Percentiles rank a stretch among this genome's conserved stretches.
Conservation (phyloP, 2,888 invertebrate genomes). For the Lathronympha strigana region DNA sequence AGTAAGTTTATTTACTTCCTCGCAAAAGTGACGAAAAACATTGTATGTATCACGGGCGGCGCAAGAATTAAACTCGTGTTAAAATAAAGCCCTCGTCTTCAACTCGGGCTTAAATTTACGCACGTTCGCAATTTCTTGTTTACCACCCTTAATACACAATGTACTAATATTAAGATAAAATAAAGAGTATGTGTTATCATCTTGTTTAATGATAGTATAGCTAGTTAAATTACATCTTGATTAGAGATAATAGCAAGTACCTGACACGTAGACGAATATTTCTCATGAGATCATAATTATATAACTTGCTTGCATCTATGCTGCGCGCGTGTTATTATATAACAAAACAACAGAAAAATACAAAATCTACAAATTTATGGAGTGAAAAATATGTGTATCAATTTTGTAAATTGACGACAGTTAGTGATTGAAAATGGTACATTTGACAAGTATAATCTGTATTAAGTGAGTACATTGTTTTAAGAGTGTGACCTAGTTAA, state of each 20-base stretch:
- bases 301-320: slow-evolving; percentile 37
- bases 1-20: no score
- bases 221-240: slow-evolving; percentile 54
- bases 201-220: slow-evolving; percentile 30
- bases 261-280: slow-evolving; percentile 42
- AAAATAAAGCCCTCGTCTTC: no score
- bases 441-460: slow-evolving; percentile 56
- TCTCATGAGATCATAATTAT: slow-evolving; percentile 43
- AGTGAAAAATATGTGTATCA: background rate
- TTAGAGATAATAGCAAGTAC: slow-evolving; percentile 55
- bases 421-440: slow-evolving; percentile 55
- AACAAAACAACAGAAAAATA: background rate
- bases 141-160: no score
- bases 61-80: no score
- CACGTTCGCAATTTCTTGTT: no score
- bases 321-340: slow-evolving; percentile 23
- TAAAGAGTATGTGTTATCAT: slow-evolving; percentile 22
- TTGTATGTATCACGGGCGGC: no score
- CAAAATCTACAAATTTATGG: slow-evolving; percentile 33
- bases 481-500: background rate
- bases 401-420: background rate
- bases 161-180: background rate
- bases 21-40: no score
- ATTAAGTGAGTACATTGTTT: slow-evolving; percentile 53
- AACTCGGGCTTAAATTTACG: no score